Base-by-base conservation (phyloP, 1,140 invertebrate species). In the Drosophila trapezifrons region DNA sequence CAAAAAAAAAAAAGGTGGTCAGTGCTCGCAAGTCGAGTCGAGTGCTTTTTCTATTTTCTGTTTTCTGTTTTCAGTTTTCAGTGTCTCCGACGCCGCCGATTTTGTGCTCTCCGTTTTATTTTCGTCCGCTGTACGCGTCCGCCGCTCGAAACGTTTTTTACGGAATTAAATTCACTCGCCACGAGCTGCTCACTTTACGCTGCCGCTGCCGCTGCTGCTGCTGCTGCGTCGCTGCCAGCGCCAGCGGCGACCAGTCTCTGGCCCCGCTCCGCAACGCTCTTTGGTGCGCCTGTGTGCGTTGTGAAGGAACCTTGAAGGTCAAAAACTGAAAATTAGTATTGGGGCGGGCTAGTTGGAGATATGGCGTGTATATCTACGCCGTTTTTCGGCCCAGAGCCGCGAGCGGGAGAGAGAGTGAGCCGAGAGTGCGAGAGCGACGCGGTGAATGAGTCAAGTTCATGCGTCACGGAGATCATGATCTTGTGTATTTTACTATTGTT, bases 221-320 rank as follows among this genome's bases (percentile, higher is more conserved):
- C 52, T 27, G 70, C 32, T 35, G 5, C 70, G 56, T 42, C 46
- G 47, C 43, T 43, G 29, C 52, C 43, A 51, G 42, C 20, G 46
- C 22, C 59, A 15, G 38, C 17, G 40, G 18, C 57, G 42, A 46
- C 38, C 17, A 38, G 29, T 32, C 29, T 22, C n/a, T 64, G n/a
- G 15, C 25, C 32, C 25, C 18, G 32, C 47, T 18, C 27, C 10
- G 3, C 6, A 1, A 4, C 42, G 43, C 18, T 62, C 42, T 66
- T 35, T 42, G 38, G 20, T 12, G 42, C 57, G 22, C 17, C 38
- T 71, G 66, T 80, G 80, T 73, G 76, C 69, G 81, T 71, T 85
- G 91, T 91, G 87, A 90, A 91, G 90, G 90, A 91, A 91, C 87
- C 90, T 91, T 91, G 90, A 91, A 91, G 90, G 90, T 91, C 90